Evolutionary conservation across 1,140 invertebrate species (phyloP).

Genomic region (Drosophila tani): DNA sequence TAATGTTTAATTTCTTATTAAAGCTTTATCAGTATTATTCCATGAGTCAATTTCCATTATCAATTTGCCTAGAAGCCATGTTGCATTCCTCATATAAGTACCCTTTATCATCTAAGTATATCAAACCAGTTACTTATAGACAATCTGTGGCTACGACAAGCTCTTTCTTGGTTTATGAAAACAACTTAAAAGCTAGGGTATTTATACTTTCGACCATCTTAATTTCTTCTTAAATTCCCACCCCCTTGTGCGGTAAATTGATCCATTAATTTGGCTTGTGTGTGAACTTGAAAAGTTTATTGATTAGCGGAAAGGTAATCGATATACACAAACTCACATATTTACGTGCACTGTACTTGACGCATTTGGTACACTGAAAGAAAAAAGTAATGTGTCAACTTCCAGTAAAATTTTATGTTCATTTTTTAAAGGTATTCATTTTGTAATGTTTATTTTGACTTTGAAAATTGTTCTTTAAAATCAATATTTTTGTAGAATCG

Average conservation of each 20-base stretch:
- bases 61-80: not conserved
- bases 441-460: not conserved
- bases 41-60: not conserved
- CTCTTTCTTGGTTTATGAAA: not conserved
- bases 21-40: not conserved
- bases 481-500: too few species aligned
- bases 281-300: conserved; percentile 73
- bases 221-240: not conserved
- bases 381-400: not conserved
- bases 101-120: not conserved
- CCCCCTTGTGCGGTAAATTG: conserved; percentile 1
- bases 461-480: too few species aligned
- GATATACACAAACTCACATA: not conserved
- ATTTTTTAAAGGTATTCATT: too few species aligned
- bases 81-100: not conserved
- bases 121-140: not conserved
- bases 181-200: not conserved
- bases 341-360: conserved; percentile 18
- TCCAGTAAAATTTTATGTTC: not conserved
- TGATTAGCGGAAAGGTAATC: conserved; percentile 51
- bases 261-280: conserved; percentile 30
- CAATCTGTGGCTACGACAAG: not conserved
- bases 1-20: not conserved
- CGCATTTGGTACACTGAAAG: conserved; percentile 20
- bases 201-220: not conserved